Conservation (phyloP, 2,797 vertebrate genomes). For the Gastrophryne carolinensis region DNA sequence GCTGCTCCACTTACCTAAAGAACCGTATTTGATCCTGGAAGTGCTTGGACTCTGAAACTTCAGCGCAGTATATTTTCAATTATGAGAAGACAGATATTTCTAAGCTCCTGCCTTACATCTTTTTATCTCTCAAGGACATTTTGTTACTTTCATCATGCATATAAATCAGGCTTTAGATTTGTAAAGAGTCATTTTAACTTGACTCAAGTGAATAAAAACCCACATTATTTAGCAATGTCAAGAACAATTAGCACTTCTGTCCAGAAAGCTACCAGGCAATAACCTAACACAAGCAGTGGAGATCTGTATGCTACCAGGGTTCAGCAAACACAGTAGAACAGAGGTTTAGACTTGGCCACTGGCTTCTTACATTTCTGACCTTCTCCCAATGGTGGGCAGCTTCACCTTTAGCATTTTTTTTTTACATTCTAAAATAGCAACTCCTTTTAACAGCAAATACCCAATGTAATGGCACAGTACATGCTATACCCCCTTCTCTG, state of each 20-base stretch:
- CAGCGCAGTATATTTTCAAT: slow-evolving; percentile 35
- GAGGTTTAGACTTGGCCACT: no score
- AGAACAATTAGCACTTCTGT: neutral
- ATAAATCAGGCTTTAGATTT: slow-evolving; percentile 29
- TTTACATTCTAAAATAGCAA: no score
- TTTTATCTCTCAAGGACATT: slow-evolving; percentile 44
- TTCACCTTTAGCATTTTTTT: no score
- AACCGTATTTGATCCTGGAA: slow-evolving; percentile 13
- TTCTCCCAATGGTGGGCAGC: no score
- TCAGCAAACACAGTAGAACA: no score
- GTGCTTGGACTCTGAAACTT: slow-evolving; percentile 13
- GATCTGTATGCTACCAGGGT: no score
- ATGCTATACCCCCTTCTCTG: no score
- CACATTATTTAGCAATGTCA: neutral
- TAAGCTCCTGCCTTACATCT: slow-evolving; percentile 33
- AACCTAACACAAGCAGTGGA: no score
- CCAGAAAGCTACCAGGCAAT: neutral
- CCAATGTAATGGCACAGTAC: no score
- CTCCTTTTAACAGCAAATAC: no score
- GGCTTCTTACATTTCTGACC: no score
- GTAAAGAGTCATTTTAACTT: slow-evolving; percentile 4
- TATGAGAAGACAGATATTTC: slow-evolving; percentile 11
- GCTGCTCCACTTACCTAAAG: no score
- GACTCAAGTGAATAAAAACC: slow-evolving; percentile 7
- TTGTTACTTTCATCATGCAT: slow-evolving; percentile 27